These are phyloP conservation scores for Temnothorax rugatulus DNA, from an alignment of 2,888 invertebrate genomes.

Conservation along the genomic window DNA sequence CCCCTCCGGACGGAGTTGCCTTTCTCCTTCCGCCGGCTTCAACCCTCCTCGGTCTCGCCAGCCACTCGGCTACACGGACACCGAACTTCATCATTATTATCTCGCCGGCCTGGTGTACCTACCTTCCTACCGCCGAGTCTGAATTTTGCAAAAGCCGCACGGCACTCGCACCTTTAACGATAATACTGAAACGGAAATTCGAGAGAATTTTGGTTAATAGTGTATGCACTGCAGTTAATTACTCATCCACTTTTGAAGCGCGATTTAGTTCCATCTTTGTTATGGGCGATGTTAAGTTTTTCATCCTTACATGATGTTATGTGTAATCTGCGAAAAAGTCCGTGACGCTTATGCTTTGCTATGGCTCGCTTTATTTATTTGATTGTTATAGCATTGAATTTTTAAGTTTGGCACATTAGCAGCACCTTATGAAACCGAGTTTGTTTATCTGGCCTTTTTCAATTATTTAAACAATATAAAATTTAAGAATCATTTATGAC, in stretches of 20 bases:
- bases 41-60: slow-evolving; percentile 80
- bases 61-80: slow-evolving; percentile 84
- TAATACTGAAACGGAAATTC: slow-evolving; percentile 39
- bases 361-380: neutral
- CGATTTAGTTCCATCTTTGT: neutral
- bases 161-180: slow-evolving; percentile 47
- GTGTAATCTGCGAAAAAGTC: neutral
- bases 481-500: neutral
- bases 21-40: slow-evolving; percentile 81
- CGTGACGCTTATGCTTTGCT: neutral
- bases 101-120: slow-evolving; percentile 76
- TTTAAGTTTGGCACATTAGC: neutral
- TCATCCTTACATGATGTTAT: neutral
- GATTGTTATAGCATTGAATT: neutral
- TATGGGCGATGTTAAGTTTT: neutral
- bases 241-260: neutral
- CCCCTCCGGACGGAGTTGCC: slow-evolving; percentile 81
- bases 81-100: slow-evolving; percentile 86
- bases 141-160: slow-evolving; percentile 72
- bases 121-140: slow-evolving; percentile 64
- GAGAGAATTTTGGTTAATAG: slow-evolving; percentile 21
- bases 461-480: neutral
- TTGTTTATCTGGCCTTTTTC: neutral
- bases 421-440: neutral
- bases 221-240: neutral